Evolutionary conservation across 2,797 vertebrate genomes (phyloP), one percentile per base, ranked within the genome.

Genomic region (Simalia tracyae): DNA sequence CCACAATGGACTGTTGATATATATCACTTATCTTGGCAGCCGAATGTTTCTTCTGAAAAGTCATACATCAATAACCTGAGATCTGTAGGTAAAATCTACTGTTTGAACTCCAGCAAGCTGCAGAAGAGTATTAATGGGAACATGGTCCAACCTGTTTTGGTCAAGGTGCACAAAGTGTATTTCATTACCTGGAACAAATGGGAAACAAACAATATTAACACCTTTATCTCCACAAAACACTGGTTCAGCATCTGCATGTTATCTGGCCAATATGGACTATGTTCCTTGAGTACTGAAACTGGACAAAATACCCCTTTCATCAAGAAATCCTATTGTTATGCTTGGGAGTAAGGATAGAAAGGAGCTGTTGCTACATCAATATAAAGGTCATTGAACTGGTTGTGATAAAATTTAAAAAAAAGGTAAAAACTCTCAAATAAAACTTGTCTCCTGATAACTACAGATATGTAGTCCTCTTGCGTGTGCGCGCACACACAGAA

Each of bases 131-230:
- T 98, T 98, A 95, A 99, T 99, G 61, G 98, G 98, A 97, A 98
- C 97, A 93, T 99, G 99, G 96, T 99, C 98, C 96, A 99, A 95
- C 68, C 98, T 98, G 96, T 98, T 99, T 96, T 97, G 98, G 96
- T 99, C 98, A 87, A 98, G 98, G 94, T 99, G 98, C 91, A 96
- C 96, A 95, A 99, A 98, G 96, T 99, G 98, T 96, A 99, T 95
- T 92, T 97, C 95, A 89, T 98, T 97, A 92, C 98, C 99, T 99
- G 97, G 28, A 94, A 96, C 10, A 87, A 91, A 97, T 86, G 87
- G 85, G 95, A 93, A 97, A 96, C 50, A 90, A 95, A 95, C 60
- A 89, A 91, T 91, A 90, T 92, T 92, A 84, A 59, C 61, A 4
- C 42, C n/a, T 57, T 46, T 31, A 14, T 50, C 66, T 90, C 17